Evolutionary conservation across 2,113 vertebrate species (phyloP), one percentile per base, ranked within the genome.

Genomic region (Paratilapia polleni): DNA sequence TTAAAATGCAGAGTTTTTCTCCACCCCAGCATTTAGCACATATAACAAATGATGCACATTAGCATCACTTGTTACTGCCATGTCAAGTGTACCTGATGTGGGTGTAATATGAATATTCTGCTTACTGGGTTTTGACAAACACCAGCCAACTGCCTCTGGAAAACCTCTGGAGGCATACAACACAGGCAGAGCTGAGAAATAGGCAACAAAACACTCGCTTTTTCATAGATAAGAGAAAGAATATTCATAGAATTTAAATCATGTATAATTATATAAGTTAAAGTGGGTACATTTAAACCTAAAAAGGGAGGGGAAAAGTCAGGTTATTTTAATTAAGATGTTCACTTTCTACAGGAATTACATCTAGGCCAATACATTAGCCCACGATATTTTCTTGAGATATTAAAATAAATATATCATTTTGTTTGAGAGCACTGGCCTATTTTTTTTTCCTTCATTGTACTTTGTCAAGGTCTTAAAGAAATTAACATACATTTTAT

Each of bases 51-150:
- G 52, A 54, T 54, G 47, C 47, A 54, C 19, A 73, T 73, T 73
- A 31, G 26, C 47, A 73, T 54, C 17, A 34, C 34, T 73, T 73
- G 47, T 54, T 73, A 73, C 11, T 73, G 68, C 68, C 68, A 73
- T n/a, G 68, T 73, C 68, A 73, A 73, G 47, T 73, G 68, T 73
- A 47, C 26, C 47, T 73, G 19, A 54, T 14, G 68, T 73, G 68
- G 68, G 47, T 54, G 68, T 54, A 73, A 54, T 73, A 73, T 73
- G 68, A 73, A 73, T 73, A 73, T 54, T 73, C 68, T n/a, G 26
- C 68, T 73, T 54, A 52, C 20, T 73, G 24, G 26, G 31, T 52
- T 73, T 52, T n/a, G 26, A 73, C 47, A 73, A 73, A 54, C 31
- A 73, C 26, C 26, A 73, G 47, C 26, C 68, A 54, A 54, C 47